Evolutionary conservation across 2,888 invertebrate genomes (phyloP), one percentile per base, ranked within the genome.

Genomic region (Branchipolynoe longqiensis): DNA sequence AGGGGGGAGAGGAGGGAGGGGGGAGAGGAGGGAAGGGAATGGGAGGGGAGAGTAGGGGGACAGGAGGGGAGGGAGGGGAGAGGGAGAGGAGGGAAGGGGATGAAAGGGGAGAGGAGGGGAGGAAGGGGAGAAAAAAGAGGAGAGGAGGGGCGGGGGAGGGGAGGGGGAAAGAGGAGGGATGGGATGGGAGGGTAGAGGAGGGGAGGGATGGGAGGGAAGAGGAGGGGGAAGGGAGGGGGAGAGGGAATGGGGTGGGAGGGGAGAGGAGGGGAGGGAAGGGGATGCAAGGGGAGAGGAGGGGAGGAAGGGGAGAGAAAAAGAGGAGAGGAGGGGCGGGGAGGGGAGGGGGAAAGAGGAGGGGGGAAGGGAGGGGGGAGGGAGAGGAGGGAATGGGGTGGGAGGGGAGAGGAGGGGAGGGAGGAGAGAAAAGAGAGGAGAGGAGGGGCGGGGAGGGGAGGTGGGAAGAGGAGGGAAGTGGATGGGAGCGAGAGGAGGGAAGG

Each of bases 291-390:
- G 62, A 25, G 62, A 28, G 62, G 62, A 28, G 54, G 41, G 54
- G 54, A 25, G 73, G 78, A 78, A 83, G 40, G 48, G 59, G 41
- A n/a, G 69, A 38, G 38, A 38, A 25, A 40, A 40, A 31, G n/a
- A n/a, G 18, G 74, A 33, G 56, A 54, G 56, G 41, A 64, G 64
- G n/a, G 25, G 28, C 12, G n/a, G 28, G 62, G 62, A 22, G 62
- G 62, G n/a, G 8, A n/a, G n/a, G 8, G 8, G 28, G n/a, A 28
- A 28, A 28, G 8, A 62, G n/a, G n/a, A 62, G 8, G 62, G 62
- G n/a, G n/a, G n/a, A 25, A 62, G n/a, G n/a, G n/a, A 62, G 8
- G 28, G 8, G 8, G 33, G 33, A 6, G 33, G 33, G 58, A 25
- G 58, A 58, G n/a, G 58, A n/a, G 25, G 58, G 58, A 25, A 58